phyloP scores from a whole-genome alignment of 2,888 invertebrate species.

The Galerucella pusilla region DNA sequence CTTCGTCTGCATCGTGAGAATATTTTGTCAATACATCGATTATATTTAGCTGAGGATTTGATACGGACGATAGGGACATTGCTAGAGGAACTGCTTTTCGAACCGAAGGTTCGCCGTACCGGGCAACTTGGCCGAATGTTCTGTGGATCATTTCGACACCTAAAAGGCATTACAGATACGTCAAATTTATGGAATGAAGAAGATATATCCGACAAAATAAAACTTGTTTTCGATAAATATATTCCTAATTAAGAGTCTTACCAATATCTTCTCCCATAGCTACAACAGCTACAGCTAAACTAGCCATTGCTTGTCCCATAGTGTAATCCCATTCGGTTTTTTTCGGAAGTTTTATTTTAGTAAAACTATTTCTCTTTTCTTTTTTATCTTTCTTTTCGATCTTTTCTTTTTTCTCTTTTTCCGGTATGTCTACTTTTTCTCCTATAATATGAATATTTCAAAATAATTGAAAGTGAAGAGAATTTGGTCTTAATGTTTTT shows the following conservation, averaged over 20 bases:
- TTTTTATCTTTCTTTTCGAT: constrained; percentile 39
- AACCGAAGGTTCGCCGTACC: constrained; percentile 73
- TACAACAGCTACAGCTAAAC: constrained; percentile 95
- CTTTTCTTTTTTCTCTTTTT: constrained; percentile 43
- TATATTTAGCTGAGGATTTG: constrained; percentile 95
- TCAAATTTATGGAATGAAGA: too few species aligned
- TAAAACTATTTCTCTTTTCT: constrained; percentile 63
- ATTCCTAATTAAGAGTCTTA: constrained; percentile 20
- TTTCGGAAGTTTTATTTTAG: constrained; percentile 55
- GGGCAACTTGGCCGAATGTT: constrained; percentile 90
- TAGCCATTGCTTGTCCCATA: constrained; percentile 92
- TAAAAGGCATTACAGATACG: constrained; percentile 18
- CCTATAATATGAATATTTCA: constrained; percentile 5
- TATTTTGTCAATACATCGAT: constrained; percentile 98
- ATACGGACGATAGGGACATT: constrained; percentile 92
- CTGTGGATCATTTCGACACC: constrained; percentile 93
- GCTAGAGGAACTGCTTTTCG: constrained; percentile 96
- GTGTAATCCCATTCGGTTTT: constrained; percentile 77
- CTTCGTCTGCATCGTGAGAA: constrained; percentile 96
- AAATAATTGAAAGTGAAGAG: too few species aligned
- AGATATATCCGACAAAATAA: too few species aligned
- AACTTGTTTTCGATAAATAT: too few species aligned
- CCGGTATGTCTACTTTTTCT: constrained; percentile 21
- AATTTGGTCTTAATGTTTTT: too few species aligned
- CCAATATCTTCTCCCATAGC: constrained; percentile 99